These are phyloP conservation scores for Rugalucina vietnamica DNA, from an alignment of 2,888 invertebrate species.

Conservation along the genomic window DNA sequence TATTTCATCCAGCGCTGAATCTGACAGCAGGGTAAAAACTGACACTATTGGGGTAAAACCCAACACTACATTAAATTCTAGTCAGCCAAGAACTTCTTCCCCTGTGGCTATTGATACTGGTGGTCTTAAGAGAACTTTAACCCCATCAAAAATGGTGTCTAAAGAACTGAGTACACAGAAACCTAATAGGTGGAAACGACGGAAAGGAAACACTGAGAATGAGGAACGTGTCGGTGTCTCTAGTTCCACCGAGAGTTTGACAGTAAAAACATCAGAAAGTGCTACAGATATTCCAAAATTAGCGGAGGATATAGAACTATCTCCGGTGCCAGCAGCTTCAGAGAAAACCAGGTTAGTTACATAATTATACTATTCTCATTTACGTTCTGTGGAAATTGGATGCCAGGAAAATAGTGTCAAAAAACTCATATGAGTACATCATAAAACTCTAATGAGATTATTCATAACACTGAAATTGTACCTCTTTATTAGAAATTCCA, in stretches of 20 bases:
- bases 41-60: background rate
- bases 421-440: no score
- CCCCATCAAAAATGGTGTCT: background rate
- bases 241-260: background rate
- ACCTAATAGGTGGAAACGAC: constrained; percentile 48
- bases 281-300: background rate
- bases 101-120: background rate
- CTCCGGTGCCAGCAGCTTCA: background rate
- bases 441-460: no score
- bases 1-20: background rate
- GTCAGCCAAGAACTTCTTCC: background rate
- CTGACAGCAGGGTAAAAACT: no score
- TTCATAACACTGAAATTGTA: no score
- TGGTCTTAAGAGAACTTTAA: background rate
- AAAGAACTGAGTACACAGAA: constrained; percentile 12
- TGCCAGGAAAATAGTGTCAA: no score
- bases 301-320: background rate
- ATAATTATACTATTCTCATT: background rate
- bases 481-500: no score
- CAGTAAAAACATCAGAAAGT: background rate
- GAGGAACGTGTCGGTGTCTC: constrained; percentile 5
- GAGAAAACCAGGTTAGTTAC: constrained; percentile 3
- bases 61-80: background rate
- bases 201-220: constrained; percentile 30
- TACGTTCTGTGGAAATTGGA: no score